Percentiles rank a stretch among this genome's conserved stretches.
Conservation (phyloP, 1,140 invertebrate genomes). For the Leguminivora glycinivorella region DNA sequence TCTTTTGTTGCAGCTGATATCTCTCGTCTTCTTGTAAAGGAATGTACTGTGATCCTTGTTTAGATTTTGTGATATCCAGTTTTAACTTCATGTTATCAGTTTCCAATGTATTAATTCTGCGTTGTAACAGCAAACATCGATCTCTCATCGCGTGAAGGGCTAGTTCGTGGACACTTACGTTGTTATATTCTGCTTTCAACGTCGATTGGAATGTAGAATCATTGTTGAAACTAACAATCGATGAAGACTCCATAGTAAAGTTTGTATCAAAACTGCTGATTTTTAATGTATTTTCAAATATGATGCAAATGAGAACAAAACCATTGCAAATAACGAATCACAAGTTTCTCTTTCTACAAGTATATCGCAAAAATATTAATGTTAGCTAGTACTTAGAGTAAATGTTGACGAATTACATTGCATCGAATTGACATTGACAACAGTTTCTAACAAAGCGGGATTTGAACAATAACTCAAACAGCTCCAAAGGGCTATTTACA, state of each 20-base stretch:
- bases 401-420: neutral
- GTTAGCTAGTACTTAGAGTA: neutral
- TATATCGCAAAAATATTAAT: neutral
- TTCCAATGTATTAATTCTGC: constrained; percentile 83
- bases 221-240: constrained; percentile 73
- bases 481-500: neutral
- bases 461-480: too few relatives aligned
- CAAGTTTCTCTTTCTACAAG: neutral
- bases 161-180: constrained; percentile 83
- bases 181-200: constrained; percentile 62
- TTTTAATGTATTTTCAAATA: neutral
- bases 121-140: constrained; percentile 86
- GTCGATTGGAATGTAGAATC: constrained; percentile 68
- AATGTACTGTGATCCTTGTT: constrained; percentile 49
- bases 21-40: constrained; percentile 73
- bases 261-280: neutral
- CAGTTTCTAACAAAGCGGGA: too few relatives aligned
- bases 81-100: constrained; percentile 86
- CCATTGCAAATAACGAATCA: neutral
- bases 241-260: constrained; percentile 63
- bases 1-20: constrained; percentile 77
- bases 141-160: constrained; percentile 90
- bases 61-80: constrained; percentile 74
- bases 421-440: neutral
- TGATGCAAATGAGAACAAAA: neutral